A percentile compares a stretch with the other conserved stretches of the same genome.
These are phyloP conservation scores for Heliopora coerulea DNA, from an alignment of 92 coral and sea anemone species.

Conservation along the genomic window DNA sequence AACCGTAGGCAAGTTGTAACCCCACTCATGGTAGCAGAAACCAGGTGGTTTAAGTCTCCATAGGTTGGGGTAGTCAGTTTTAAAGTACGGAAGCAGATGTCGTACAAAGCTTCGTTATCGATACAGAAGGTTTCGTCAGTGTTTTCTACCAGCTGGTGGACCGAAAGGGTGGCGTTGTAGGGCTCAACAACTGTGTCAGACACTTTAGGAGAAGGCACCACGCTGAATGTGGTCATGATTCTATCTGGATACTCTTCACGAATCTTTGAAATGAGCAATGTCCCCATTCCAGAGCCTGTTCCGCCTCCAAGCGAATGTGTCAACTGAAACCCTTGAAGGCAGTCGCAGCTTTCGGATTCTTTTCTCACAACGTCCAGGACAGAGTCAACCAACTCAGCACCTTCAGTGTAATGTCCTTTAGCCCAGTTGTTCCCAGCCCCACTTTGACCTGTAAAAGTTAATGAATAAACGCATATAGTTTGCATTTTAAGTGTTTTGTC, in stretches of 20 bases:
- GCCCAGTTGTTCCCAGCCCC: conserved; percentile 94
- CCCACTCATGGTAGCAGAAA: conserved; percentile 87
- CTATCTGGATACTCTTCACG: conserved; percentile 94
- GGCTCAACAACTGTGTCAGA: conserved; percentile 95
- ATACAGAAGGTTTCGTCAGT: conserved; percentile 87
- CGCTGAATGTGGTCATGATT: conserved; percentile 86
- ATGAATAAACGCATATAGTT: too few species aligned
- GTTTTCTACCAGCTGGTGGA: conserved; percentile 92
- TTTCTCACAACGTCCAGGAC: conserved; percentile 77
- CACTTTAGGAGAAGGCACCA: conserved; percentile 90
- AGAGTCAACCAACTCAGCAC: conserved; percentile 86
- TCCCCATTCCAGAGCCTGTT: conserved; percentile 93
- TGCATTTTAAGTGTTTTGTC: too few species aligned
- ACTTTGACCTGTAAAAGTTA: conserved; percentile 52
- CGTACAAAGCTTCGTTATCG: conserved; percentile 91
- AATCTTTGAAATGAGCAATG: conserved; percentile 75
- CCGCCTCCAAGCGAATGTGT: conserved; percentile 97
- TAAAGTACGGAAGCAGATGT: conserved; percentile 81
- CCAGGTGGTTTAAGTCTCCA: conserved; percentile 83
- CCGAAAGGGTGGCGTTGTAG: conserved; percentile 84
- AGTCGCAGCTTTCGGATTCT: conserved; percentile 88
- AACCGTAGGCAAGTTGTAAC: conserved; percentile 85
- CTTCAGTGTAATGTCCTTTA: conserved; percentile 91
- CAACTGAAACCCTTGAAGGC: conserved; percentile 89
- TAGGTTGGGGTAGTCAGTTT: conserved; percentile 86